A percentile compares a stretch with the other conserved stretches of the same genome.
Evolutionary conservation across 2,113 vertebrate genomes (phyloP).

Genomic region (Stigmatopora nigra): DNA sequence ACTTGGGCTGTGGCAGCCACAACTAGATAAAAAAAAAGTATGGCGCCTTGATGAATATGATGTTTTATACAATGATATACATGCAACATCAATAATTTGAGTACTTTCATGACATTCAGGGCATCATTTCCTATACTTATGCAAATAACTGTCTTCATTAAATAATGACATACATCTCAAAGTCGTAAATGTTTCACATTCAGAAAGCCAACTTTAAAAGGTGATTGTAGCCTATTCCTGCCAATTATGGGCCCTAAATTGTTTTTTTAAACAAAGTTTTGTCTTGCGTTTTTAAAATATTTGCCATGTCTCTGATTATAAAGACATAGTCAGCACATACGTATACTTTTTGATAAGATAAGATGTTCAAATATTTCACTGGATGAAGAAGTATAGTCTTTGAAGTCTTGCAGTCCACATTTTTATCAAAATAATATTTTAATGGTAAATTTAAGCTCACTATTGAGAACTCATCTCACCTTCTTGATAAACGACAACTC

Average conservation of each 20-base stretch:
- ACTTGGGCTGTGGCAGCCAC: constrained; percentile 18
- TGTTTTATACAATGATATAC: not conserved
- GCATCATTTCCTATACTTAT: not conserved
- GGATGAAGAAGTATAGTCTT: not conserved
- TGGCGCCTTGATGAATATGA: not conserved
- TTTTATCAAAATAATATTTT: not conserved
- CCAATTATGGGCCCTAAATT: too few relatives aligned
- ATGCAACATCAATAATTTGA: not conserved
- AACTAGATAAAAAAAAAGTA: not conserved
- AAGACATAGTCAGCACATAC: too few relatives aligned
- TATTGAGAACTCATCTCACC: not conserved
- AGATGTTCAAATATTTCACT: too few relatives aligned
- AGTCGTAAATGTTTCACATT: too few relatives aligned
- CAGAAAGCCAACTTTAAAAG: too few relatives aligned
- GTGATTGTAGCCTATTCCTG: too few relatives aligned
- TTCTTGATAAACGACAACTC: not conserved
- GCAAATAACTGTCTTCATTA: not conserved
- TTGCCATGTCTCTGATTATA: not conserved
- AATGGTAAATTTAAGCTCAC: not conserved
- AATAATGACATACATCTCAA: too few relatives aligned
- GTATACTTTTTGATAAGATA: too few relatives aligned
- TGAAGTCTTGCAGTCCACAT: not conserved
- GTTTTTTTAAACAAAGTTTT: too few relatives aligned
- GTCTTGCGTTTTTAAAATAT: too few relatives aligned
- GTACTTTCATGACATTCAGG: not conserved